Evolutionary conservation across 2,888 invertebrate genomes (phyloP).

Genomic region (Entomobrya proxima): DNA sequence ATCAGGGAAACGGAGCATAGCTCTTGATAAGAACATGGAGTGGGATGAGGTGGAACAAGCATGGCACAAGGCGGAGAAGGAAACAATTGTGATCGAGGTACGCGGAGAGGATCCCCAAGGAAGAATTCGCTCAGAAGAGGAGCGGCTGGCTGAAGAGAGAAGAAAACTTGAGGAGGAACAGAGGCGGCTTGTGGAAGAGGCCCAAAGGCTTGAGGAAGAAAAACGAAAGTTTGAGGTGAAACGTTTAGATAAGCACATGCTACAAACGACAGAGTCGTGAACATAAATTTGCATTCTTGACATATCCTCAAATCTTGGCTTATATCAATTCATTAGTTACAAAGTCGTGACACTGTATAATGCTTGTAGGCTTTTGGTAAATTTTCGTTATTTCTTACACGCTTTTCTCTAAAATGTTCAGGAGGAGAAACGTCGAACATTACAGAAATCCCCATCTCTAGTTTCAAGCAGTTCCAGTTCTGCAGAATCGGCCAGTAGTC

Average conservation of each 20-base stretch:
- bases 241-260: neutral
- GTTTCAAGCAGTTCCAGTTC: conserved; percentile 63
- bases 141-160: conserved; percentile 75
- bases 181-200: conserved; percentile 75
- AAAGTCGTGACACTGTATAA: neutral
- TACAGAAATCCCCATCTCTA: conserved; percentile 67
- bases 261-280: neutral
- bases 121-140: conserved; percentile 73
- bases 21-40: conserved; percentile 78
- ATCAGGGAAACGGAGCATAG: conserved; percentile 61
- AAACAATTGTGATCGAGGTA: conserved; percentile 74
- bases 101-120: conserved; percentile 69
- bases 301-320: neutral
- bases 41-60: conserved; percentile 83
- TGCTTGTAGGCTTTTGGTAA: neutral
- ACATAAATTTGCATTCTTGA: conserved; percentile 15
- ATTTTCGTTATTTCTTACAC: neutral
- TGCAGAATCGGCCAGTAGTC: conserved; percentile 78
- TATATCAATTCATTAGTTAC: neutral
- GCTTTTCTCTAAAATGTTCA: conserved; percentile 37
- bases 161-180: conserved; percentile 76
- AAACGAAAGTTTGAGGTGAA: conserved; percentile 75
- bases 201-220: conserved; percentile 76
- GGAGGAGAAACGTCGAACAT: conserved; percentile 74
- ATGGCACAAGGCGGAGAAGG: conserved; percentile 79